Evolutionary conservation across 2,888 invertebrate species (phyloP).

Genomic region (Lymantria monacha): DNA sequence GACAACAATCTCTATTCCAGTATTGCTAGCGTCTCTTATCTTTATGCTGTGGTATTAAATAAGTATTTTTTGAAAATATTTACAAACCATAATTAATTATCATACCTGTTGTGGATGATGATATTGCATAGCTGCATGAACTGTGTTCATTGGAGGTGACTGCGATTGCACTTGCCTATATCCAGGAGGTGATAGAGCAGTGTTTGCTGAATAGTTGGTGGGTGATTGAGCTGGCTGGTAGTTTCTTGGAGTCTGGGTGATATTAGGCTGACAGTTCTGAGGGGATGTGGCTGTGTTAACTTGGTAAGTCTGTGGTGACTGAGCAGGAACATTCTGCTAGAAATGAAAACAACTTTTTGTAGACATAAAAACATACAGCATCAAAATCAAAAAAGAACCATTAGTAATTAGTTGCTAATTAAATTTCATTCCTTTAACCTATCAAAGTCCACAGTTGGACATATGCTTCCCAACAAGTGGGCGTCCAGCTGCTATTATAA

Average conservation of each 20-base stretch:
- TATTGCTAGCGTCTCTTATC: too few relatives aligned
- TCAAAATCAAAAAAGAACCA: not conserved
- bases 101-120: slow-evolving; percentile 74
- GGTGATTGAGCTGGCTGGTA: slow-evolving; percentile 82
- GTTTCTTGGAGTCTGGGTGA: slow-evolving; percentile 69
- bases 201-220: slow-evolving; percentile 64
- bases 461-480: too few relatives aligned
- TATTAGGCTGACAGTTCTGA: slow-evolving; percentile 67
- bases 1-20: too few relatives aligned
- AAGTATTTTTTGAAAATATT: too few relatives aligned
- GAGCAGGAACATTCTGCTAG: slow-evolving; percentile 63
- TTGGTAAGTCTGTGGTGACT: slow-evolving; percentile 80
- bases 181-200: slow-evolving; percentile 81
- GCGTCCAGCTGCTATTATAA: too few relatives aligned
- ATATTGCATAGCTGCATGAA: slow-evolving; percentile 75
- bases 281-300: slow-evolving; percentile 80
- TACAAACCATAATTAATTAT: too few relatives aligned
- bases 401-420: too few relatives aligned
- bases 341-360: slow-evolving; percentile 1
- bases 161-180: slow-evolving; percentile 76
- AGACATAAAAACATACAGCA: not conserved
- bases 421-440: too few relatives aligned
- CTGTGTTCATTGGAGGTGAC: slow-evolving; percentile 74
- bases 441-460: too few relatives aligned
- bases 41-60: too few relatives aligned